Conservation (phyloP, 1,140 invertebrate genomes). For the Amyelois transitella region DNA sequence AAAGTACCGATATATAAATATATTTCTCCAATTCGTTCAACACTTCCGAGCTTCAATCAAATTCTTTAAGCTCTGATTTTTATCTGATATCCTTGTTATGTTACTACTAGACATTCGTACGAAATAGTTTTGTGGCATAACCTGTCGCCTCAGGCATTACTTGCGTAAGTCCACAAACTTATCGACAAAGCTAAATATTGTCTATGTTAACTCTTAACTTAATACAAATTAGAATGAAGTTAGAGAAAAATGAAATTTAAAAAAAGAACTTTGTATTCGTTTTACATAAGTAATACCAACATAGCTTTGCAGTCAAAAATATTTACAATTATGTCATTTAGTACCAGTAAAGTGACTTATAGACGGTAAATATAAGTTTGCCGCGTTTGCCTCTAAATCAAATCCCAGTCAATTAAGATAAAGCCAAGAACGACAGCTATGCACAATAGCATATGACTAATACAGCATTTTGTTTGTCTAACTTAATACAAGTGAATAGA, state of each 20-base stretch:
- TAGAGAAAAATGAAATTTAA: not conserved
- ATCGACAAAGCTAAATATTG: not conserved
- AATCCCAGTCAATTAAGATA: constrained; percentile 72
- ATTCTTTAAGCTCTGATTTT: constrained; percentile 40
- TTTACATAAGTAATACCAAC: constrained; percentile 10
- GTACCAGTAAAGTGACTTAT: not conserved
- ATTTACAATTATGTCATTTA: not conserved
- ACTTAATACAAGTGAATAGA: constrained; percentile 52
- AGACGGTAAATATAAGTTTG: constrained; percentile 15
- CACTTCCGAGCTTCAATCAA: constrained; percentile 33
- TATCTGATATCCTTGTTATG: constrained; percentile 69
- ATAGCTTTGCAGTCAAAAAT: constrained; percentile 15
- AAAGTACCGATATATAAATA: too few relatives aligned
- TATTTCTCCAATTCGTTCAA: too few relatives aligned
- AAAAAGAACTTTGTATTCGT: not conserved
- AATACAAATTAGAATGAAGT: constrained; percentile 1
- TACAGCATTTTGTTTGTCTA: constrained; percentile 59
- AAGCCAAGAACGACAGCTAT: constrained; percentile 58
- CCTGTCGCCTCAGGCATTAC: constrained; percentile 53
- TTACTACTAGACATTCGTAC: constrained; percentile 43
- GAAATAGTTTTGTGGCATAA: constrained; percentile 59
- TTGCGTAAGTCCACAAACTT: constrained; percentile 33
- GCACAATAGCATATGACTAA: constrained; percentile 69
- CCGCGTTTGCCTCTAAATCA: constrained; percentile 55
- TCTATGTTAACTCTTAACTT: not conserved